These are phyloP conservation scores for Arvicanthis niloticus DNA, from an alignment of 2,113 vertebrate genomes.

Conservation along the genomic window DNA sequence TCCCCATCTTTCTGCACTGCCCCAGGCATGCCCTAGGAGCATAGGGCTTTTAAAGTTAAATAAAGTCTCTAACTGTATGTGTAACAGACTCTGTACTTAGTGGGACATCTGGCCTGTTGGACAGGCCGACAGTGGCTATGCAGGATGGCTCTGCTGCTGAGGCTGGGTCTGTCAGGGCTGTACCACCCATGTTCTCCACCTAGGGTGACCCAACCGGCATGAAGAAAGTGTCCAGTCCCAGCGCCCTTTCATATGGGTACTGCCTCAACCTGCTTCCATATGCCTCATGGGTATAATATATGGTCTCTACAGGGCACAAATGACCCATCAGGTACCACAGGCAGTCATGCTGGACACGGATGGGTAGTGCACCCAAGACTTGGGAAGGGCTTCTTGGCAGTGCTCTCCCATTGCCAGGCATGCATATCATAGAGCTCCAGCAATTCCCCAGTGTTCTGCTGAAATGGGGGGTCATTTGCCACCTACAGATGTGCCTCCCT, in stretches of 20 bases:
- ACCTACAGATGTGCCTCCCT: background rate
- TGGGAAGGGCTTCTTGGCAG: slow-evolving; percentile 61
- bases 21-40: rapidly evolving
- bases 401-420: no score
- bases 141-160: background rate
- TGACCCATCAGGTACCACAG: slow-evolving; percentile 71
- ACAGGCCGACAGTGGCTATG: rapidly evolving
- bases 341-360: slow-evolving; percentile 85
- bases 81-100: background rate
- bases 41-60: slow-evolving; percentile 18
- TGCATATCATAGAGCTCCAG: no score
- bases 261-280: slow-evolving; percentile 84
- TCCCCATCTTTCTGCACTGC: background rate
- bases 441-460: background rate
- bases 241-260: no score
- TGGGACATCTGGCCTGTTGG: rapidly evolving
- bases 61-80: slow-evolving; percentile 35
- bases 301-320: slow-evolving; percentile 84
- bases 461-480: background rate
- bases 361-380: slow-evolving; percentile 83
- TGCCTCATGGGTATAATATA: slow-evolving; percentile 86
- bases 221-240: rapidly evolving
- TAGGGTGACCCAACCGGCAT: background rate
- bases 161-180: background rate
- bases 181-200: background rate